phyloP scores from a whole-genome alignment of 2,888 invertebrate genomes.

The Oscheius onirici region DNA sequence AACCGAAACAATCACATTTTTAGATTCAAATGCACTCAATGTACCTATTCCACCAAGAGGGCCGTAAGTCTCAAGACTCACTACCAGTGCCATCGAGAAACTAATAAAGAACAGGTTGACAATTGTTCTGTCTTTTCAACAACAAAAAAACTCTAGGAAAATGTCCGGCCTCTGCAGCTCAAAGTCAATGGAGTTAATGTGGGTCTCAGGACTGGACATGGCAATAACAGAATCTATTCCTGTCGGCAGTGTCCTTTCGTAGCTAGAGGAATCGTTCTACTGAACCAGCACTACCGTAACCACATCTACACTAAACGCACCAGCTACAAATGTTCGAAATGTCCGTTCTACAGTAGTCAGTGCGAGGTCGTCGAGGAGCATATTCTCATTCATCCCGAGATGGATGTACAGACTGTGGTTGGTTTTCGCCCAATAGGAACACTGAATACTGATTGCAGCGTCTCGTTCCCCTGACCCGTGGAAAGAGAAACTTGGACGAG shows the following conservation, averaged over 20 bases:
- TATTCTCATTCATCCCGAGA: slow-evolving; percentile 24
- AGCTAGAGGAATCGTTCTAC: slow-evolving; percentile 29
- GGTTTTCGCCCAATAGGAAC: neutral
- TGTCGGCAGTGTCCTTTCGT: slow-evolving; percentile 44
- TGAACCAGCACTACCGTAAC: slow-evolving; percentile 39
- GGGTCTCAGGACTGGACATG: slow-evolving; percentile 37
- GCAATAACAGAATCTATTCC: slow-evolving; percentile 36
- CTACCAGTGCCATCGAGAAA: slow-evolving; percentile 34
- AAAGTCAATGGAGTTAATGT: slow-evolving; percentile 10
- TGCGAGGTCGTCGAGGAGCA: slow-evolving; percentile 28
- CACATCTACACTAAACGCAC: slow-evolving; percentile 18
- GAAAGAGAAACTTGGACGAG: neutral
- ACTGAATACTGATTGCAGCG: neutral
- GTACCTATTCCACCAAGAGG: slow-evolving; percentile 49
- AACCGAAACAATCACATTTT: too few relatives aligned
- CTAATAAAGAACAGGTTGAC: slow-evolving; percentile 28
- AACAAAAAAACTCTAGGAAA: slow-evolving; percentile 15
- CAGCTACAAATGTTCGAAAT: slow-evolving; percentile 15
- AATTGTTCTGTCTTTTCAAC: neutral
- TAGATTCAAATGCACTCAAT: slow-evolving; percentile 44
- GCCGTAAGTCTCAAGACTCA: slow-evolving; percentile 43
- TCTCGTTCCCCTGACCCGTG: neutral
- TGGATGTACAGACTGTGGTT: slow-evolving; percentile 8
- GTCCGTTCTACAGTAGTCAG: slow-evolving; percentile 21
- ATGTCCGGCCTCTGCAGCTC: neutral